Evolutionary conservation across 2,797 vertebrate species (phyloP).

Genomic region (Tenualosa thibaudeaui): DNA sequence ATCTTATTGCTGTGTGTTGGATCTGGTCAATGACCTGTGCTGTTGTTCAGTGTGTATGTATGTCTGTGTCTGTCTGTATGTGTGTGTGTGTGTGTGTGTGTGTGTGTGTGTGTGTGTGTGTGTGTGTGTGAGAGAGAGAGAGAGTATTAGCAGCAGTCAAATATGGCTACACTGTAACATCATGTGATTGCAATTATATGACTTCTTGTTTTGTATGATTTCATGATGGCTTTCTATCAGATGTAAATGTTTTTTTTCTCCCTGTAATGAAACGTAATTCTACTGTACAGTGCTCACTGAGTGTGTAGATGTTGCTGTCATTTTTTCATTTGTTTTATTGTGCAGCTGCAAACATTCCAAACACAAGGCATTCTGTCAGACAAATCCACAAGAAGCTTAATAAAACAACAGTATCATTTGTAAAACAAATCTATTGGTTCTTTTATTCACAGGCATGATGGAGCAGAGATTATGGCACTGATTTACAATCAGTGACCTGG

Average conservation of each 20-base stretch:
- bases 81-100: constrained; percentile 5
- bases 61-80: neutral
- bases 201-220: neutral
- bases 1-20: neutral
- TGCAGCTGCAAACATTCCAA: neutral
- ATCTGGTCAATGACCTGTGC: neutral
- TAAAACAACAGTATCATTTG: neutral
- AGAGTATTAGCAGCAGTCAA: neutral
- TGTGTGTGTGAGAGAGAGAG: neutral
- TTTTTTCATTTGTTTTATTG: neutral
- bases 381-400: neutral
- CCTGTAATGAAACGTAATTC: neutral
- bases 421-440: neutral
- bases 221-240: neutral
- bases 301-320: neutral
- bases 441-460: no score
- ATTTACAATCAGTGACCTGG: no score
- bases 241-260: neutral
- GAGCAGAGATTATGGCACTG: no score
- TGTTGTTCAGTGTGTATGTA: neutral
- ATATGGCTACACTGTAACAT: no score
- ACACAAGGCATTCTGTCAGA: neutral
- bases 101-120: neutral
- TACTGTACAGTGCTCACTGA: neutral
- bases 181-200: constrained; percentile 3